These are phyloP conservation scores for Mallateleia sp. DNA, from an alignment of 2,888 invertebrate species.

Conservation along the genomic window DNA sequence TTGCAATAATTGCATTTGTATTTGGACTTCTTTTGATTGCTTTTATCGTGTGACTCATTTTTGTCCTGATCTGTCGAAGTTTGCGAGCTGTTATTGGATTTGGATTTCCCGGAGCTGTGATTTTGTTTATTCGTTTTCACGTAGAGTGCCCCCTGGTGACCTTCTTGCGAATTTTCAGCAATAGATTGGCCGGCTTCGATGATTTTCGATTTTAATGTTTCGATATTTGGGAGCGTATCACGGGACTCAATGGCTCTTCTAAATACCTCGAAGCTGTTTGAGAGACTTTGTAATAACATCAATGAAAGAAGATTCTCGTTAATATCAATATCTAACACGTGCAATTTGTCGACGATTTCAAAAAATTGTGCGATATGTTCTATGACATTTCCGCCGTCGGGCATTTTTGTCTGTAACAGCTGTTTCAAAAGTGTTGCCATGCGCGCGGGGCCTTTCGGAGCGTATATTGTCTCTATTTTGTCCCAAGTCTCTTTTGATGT, in stretches of 20 bases:
- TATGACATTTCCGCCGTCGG: constrained; percentile 56
- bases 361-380: constrained; percentile 70
- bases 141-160: constrained; percentile 28
- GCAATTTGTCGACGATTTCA: constrained; percentile 76
- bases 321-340: constrained; percentile 71
- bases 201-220: constrained; percentile 76
- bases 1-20: constrained; percentile 37
- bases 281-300: constrained; percentile 74
- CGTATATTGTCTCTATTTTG: constrained; percentile 22
- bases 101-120: neutral
- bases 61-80: neutral
- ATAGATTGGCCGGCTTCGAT: constrained; percentile 67
- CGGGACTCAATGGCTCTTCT: constrained; percentile 79
- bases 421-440: constrained; percentile 50
- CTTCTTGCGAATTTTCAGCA: constrained; percentile 4
- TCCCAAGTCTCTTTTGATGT: constrained; percentile 34
- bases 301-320: constrained; percentile 65
- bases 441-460: constrained; percentile 38
- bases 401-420: constrained; percentile 45
- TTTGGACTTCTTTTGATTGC: neutral
- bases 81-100: neutral
- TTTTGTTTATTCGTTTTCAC: neutral
- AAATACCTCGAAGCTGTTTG: constrained; percentile 77
- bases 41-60: neutral
- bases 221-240: constrained; percentile 73